Evolutionary conservation across 2,113 vertebrate genomes (phyloP).

Genomic region (Chloebia gouldiae): DNA sequence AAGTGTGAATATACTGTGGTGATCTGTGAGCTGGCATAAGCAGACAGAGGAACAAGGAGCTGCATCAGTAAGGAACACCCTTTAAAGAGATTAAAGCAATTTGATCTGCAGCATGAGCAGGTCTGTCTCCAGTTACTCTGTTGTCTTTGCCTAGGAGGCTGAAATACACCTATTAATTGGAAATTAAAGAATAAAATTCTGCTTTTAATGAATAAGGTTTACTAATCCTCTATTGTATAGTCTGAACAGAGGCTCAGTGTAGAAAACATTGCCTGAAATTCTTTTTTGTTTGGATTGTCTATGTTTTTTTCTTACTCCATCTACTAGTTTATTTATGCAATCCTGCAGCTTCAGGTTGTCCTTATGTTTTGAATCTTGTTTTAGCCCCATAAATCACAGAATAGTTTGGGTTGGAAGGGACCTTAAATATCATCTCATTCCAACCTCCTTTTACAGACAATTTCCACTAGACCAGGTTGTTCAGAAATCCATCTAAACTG

Average conservation of each 20-base stretch:
- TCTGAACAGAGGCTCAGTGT: background rate
- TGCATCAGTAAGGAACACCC: accelerated
- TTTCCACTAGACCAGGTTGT: background rate
- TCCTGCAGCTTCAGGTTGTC: background rate
- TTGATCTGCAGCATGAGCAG: background rate
- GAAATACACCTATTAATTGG: background rate
- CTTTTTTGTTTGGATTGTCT: background rate
- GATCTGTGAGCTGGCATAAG: background rate
- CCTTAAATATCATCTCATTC: background rate
- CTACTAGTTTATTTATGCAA: background rate
- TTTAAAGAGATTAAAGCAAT: background rate
- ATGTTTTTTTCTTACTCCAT: background rate
- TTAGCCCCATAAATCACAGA: background rate
- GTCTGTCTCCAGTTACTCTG: background rate
- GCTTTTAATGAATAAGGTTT: background rate
- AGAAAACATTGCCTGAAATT: background rate
- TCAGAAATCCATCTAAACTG: background rate
- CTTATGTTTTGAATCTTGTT: background rate
- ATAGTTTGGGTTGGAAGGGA: background rate
- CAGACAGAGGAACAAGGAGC: background rate
- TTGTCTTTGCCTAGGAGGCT: background rate
- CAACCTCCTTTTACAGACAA: background rate
- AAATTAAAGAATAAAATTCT: background rate
- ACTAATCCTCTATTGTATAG: background rate
- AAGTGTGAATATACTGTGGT: background rate